These are phyloP conservation scores for Pardalotus punctatus DNA, from an alignment of 2,113 vertebrate species.

Conservation along the genomic window DNA sequence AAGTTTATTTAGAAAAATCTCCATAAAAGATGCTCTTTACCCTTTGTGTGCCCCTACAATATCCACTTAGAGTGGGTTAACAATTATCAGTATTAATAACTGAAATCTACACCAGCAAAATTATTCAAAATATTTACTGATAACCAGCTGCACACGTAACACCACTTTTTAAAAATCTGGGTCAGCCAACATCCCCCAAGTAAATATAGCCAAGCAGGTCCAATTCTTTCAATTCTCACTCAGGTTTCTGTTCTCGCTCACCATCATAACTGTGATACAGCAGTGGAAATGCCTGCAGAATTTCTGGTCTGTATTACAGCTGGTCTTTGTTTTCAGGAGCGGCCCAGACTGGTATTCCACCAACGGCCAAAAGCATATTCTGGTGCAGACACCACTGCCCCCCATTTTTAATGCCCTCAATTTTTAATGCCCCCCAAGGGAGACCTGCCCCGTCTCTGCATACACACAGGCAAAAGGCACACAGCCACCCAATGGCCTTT, in stretches of 20 bases:
- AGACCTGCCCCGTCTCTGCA: background rate
- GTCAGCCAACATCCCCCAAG: background rate
- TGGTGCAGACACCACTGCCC: fast-evolving
- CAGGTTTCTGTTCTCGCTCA: background rate
- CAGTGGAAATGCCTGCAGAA: background rate
- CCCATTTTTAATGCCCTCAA: too few species aligned
- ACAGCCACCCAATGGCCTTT: background rate
- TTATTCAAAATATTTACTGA: background rate
- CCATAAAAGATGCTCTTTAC: background rate
- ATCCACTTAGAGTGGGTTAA: background rate
- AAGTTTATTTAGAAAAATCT: slow-evolving; percentile 15
- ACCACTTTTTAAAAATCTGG: background rate
- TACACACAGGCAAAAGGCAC: fast-evolving
- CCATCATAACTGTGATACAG: background rate
- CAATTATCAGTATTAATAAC: background rate
- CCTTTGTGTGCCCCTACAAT: background rate
- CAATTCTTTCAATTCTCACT: background rate
- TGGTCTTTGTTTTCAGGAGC: background rate
- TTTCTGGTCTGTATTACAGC: background rate
- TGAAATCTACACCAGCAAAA: background rate
- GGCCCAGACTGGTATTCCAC: background rate
- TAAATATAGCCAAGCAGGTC: background rate
- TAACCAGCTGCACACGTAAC: background rate
- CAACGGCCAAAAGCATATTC: too few species aligned
- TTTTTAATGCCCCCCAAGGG: too few species aligned